Percentiles rank a stretch among this genome's conserved stretches.
These are phyloP conservation scores for Aquatica leii DNA, from an alignment of 2,888 invertebrate genomes.

Conservation along the genomic window DNA sequence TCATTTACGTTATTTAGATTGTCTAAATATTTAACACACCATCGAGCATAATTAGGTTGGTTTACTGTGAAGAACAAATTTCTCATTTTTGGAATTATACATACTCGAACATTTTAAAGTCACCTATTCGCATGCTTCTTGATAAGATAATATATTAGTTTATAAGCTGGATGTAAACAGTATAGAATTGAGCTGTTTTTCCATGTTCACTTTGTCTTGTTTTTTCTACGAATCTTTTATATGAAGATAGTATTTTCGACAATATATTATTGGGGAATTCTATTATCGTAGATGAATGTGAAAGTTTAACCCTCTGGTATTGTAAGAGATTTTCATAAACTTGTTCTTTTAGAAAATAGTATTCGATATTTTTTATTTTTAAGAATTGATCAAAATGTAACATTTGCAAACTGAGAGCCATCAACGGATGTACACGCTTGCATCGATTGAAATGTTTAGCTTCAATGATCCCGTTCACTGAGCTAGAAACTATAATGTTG, in stretches of 20 bases:
- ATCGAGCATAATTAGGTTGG: no score
- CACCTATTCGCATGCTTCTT: not conserved
- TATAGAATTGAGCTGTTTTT: constrained; percentile 28
- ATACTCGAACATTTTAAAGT: no score
- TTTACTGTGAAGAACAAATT: not conserved
- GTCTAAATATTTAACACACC: no score
- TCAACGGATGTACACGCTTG: no score
- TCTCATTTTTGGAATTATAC: not conserved
- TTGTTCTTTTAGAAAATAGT: not conserved
- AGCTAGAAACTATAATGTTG: constrained; percentile 24
- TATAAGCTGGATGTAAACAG: constrained; percentile 40
- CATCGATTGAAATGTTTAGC: constrained; percentile 51
- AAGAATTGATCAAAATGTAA: not conserved
- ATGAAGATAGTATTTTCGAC: not conserved
- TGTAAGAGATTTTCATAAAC: not conserved
- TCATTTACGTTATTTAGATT: not conserved
- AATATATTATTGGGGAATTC: not conserved
- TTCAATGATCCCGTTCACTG: constrained; percentile 41
- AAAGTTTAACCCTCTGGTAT: not conserved
- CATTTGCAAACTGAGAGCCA: constrained; percentile 12
- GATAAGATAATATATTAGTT: not conserved
- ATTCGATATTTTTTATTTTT: not conserved
- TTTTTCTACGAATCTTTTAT: constrained; percentile 21
- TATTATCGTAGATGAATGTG: not conserved
- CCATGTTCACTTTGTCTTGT: not conserved